Conservation (phyloP, 2,113 vertebrate species). For the Hucho hucho region DNA sequence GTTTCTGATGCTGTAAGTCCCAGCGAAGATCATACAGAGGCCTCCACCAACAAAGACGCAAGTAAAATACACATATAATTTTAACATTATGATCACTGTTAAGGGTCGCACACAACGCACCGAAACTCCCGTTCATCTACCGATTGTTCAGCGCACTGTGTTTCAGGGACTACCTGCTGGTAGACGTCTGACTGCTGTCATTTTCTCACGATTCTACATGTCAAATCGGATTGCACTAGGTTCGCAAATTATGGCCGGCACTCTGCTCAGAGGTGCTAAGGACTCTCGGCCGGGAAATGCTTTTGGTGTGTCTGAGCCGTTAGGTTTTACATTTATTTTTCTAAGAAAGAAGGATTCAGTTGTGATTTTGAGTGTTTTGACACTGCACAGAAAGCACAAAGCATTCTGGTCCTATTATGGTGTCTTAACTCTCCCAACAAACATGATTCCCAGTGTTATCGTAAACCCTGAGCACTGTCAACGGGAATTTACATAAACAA, state of each 20-base stretch:
- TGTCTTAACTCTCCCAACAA: neutral
- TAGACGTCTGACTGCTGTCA: too few species aligned
- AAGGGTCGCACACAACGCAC: too few species aligned
- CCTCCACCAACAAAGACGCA: constrained; percentile 19
- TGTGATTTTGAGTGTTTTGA: constrained; percentile 10
- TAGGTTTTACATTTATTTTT: neutral
- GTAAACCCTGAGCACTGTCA: neutral
- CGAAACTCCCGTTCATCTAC: too few species aligned
- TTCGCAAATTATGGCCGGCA: too few species aligned
- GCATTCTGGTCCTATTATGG: constrained; percentile 1
- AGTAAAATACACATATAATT: constrained; percentile 30
- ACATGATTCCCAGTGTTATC: neutral
- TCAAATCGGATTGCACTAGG: too few species aligned
- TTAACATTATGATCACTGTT: neutral
- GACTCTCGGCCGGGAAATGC: too few species aligned
- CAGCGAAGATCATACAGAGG: constrained; percentile 32
- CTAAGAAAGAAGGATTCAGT: constrained; percentile 1
- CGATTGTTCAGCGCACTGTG: too few species aligned
- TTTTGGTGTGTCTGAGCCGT: too few species aligned
- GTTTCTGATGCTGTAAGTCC: constrained; percentile 58
- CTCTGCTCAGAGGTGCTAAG: too few species aligned
- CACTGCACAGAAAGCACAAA: constrained; percentile 10
- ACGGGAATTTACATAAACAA: neutral
- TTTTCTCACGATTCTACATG: too few species aligned
- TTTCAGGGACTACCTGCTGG: too few species aligned